Percentiles rank a stretch among this genome's conserved stretches.
Conservation (phyloP, 2,888 invertebrate species). For the Macropis europaea region DNA sequence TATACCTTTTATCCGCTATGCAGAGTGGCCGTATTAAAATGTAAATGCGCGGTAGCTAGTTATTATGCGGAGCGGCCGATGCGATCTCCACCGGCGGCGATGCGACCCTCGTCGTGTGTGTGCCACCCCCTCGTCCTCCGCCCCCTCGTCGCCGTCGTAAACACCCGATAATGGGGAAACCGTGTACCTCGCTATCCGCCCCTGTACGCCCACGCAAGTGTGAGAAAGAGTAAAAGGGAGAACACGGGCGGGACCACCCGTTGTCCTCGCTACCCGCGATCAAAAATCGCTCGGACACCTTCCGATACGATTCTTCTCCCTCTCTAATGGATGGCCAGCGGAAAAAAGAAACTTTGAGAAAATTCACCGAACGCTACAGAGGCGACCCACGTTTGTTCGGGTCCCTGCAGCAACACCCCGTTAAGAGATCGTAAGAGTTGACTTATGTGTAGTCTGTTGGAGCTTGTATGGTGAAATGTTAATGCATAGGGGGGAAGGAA, state of each 20-base stretch:
- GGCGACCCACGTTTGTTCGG: too few species aligned
- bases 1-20: constrained; percentile 63
- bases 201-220: constrained; percentile 50
- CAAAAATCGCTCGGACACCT: constrained; percentile 40
- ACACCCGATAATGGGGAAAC: constrained; percentile 75
- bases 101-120: constrained; percentile 62
- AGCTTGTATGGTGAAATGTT: too few species aligned
- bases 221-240: constrained; percentile 33
- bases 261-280: constrained; percentile 37
- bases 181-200: constrained; percentile 66
- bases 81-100: constrained; percentile 65
- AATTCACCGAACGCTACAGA: too few species aligned
- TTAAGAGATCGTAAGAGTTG: too few species aligned
- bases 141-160: constrained; percentile 66
- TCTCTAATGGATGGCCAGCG: too few species aligned
- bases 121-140: constrained; percentile 36
- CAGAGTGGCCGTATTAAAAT: constrained; percentile 72
- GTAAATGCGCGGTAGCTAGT: constrained; percentile 73
- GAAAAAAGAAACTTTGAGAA: too few species aligned
- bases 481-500: too few species aligned
- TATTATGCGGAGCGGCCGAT: constrained; percentile 70
- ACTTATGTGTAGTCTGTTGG: too few species aligned
- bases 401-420: too few species aligned
- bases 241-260: not conserved
- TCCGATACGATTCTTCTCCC: not conserved